phyloP scores from a whole-genome alignment of 2,797 vertebrate species.

The Hippocampus kuda region DNA sequence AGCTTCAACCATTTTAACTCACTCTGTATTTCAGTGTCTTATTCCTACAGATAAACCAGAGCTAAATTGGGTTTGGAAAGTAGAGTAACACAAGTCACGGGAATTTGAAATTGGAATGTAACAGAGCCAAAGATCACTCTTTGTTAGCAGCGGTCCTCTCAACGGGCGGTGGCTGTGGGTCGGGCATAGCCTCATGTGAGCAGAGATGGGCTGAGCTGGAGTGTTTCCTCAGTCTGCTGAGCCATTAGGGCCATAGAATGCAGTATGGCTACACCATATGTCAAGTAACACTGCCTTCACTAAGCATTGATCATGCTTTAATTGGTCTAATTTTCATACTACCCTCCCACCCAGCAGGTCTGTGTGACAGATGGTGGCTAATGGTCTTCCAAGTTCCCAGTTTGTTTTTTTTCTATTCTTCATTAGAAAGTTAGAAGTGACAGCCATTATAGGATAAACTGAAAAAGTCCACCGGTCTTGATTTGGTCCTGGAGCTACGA shows the following conservation, averaged over 20 bases:
- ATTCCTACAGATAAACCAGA: not conserved
- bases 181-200: slow-evolving; percentile 22
- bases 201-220: slow-evolving; percentile 25
- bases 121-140: slow-evolving; percentile 12
- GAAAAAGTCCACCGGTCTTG: slow-evolving; percentile 26
- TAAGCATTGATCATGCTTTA: slow-evolving; percentile 21
- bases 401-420: slow-evolving; percentile 13
- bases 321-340: slow-evolving; percentile 20
- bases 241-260: slow-evolving; percentile 2
- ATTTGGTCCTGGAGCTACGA: slow-evolving; percentile 35
- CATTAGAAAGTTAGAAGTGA: slow-evolving; percentile 27
- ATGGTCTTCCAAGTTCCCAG: slow-evolving; percentile 15
- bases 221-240: slow-evolving; percentile 19
- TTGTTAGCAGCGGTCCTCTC: slow-evolving; percentile 28
- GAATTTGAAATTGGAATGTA: slow-evolving; percentile 19
- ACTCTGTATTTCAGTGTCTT: not conserved
- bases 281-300: not conserved
- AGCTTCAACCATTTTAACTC: not conserved
- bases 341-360: slow-evolving; percentile 7
- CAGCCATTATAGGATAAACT: slow-evolving; percentile 26
- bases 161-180: not conserved
- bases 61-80: not conserved
- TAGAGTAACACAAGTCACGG: slow-evolving; percentile 17
- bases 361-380: slow-evolving; percentile 22
- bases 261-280: not conserved